phyloP scores from a whole-genome alignment of 2,113 vertebrate species.

The Bufo gargarizans region DNA sequence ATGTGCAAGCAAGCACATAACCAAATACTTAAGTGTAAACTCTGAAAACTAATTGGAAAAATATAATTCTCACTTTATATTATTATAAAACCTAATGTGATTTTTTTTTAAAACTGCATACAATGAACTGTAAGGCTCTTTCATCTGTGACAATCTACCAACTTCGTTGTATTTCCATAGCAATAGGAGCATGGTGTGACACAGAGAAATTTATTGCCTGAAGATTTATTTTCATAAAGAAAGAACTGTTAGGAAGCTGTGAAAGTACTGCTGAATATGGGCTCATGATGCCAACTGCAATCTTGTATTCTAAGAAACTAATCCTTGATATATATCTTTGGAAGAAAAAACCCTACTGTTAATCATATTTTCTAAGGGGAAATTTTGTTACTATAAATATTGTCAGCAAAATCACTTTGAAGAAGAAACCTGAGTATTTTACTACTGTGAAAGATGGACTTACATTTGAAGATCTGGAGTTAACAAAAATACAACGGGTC shows the following conservation, averaged over 20 bases:
- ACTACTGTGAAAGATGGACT: not conserved
- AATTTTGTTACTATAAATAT: conserved; percentile 40
- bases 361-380: conserved; percentile 22
- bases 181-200: conserved; percentile 54
- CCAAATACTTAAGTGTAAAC: conserved; percentile 35
- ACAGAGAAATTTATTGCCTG: conserved; percentile 54
- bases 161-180: conserved; percentile 58
- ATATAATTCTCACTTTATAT: conserved; percentile 50
- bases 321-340: conserved; percentile 50
- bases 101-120: conserved; percentile 51
- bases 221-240: conserved; percentile 58
- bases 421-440: not conserved
- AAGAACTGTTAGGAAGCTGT: conserved; percentile 51
- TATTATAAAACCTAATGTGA: conserved; percentile 49
- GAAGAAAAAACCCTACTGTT: conserved; percentile 24
- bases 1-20: conserved; percentile 44
- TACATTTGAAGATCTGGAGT: not conserved
- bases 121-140: conserved; percentile 54
- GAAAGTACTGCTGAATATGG: conserved; percentile 48
- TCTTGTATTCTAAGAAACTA: conserved; percentile 46
- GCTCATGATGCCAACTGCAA: conserved; percentile 47
- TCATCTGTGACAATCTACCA: conserved; percentile 56
- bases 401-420: conserved; percentile 37
- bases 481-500: not conserved
- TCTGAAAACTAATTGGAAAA: conserved; percentile 52